These are phyloP conservation scores for Cartodere bifasciata DNA, from an alignment of 2,888 invertebrate genomes.

Conservation along the genomic window DNA sequence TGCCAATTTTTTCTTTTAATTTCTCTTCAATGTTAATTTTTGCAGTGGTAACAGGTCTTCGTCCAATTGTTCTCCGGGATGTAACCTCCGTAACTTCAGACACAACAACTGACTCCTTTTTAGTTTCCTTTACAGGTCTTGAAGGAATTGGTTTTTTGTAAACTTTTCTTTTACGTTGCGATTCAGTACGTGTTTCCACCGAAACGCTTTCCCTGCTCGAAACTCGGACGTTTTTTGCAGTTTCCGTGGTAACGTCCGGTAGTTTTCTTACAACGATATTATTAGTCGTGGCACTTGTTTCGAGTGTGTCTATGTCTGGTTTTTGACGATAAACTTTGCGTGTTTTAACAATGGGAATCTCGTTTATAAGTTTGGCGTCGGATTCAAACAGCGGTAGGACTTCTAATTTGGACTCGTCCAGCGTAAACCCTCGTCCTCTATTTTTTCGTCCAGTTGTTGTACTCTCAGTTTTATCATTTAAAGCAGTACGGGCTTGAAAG, in stretches of 20 bases:
- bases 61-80: conserved; percentile 26
- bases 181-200: neutral
- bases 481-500: neutral
- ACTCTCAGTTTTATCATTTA: neutral
- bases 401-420: conserved; percentile 31
- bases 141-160: neutral
- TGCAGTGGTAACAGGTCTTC: too few species aligned
- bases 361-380: conserved; percentile 26
- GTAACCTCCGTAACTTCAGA: conserved; percentile 29
- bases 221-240: conserved; percentile 7
- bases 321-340: conserved; percentile 8
- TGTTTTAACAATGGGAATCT: conserved; percentile 12
- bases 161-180: neutral
- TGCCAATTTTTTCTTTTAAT: conserved; percentile 8
- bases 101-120: conserved; percentile 28
- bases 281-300: conserved; percentile 23
- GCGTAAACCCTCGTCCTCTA: conserved; percentile 2
- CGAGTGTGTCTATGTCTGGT: conserved; percentile 16
- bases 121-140: conserved; percentile 17
- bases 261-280: conserved; percentile 17
- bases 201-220: conserved; percentile 10
- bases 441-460: too few species aligned
- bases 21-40: conserved; percentile 2
- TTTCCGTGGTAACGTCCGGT: conserved; percentile 3
- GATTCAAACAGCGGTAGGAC: conserved; percentile 31